Conservation (phyloP, 2,797 vertebrate species). For the Champsocephalus esox region DNA sequence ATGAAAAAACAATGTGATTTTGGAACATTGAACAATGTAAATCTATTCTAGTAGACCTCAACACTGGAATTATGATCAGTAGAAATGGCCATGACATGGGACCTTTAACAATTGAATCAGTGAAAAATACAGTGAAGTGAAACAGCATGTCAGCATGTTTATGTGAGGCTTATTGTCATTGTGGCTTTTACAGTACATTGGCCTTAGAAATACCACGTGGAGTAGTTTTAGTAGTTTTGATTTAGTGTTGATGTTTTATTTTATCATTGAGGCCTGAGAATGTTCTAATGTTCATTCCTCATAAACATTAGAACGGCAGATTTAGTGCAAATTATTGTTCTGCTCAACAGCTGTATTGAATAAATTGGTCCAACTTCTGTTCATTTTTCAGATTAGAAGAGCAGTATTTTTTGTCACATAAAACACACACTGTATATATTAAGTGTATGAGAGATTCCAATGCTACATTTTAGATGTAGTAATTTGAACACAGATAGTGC, state of each 20-base stretch:
- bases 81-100: too few species aligned
- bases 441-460: background rate
- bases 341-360: background rate
- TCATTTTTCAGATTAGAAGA: background rate
- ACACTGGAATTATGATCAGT: too few species aligned
- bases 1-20: too few species aligned
- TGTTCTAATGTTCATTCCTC: background rate
- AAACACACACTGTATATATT: background rate
- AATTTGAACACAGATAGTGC: background rate
- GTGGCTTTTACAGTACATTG: background rate
- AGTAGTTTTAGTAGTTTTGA: background rate
- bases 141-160: background rate
- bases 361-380: background rate
- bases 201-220: background rate
- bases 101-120: too few species aligned
- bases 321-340: too few species aligned
- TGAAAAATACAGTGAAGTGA: background rate
- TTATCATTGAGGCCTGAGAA: background rate
- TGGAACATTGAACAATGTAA: too few species aligned
- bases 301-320: too few species aligned
- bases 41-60: too few species aligned
- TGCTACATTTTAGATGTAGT: background rate
- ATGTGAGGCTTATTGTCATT: background rate
- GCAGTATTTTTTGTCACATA: too few species aligned
- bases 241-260: background rate